Evolutionary conservation across 2,797 vertebrate genomes (phyloP).

Genomic region (Percopsis omiscomaycus): DNA sequence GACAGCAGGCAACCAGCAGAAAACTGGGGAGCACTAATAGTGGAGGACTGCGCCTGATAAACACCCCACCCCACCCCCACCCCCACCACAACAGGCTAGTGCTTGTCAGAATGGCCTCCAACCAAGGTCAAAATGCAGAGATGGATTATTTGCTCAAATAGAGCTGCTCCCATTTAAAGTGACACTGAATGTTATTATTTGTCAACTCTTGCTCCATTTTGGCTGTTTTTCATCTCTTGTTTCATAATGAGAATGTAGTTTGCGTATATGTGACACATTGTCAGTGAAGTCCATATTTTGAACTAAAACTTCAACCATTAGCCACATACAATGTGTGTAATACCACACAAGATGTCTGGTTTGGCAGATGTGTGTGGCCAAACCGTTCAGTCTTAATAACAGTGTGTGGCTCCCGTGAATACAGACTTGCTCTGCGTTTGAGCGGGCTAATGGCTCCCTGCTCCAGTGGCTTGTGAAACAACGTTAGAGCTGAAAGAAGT

Average conservation of each 20-base stretch:
- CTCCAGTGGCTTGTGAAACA: slow-evolving; percentile 74
- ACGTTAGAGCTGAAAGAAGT: slow-evolving; percentile 66
- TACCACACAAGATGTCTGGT: slow-evolving; percentile 30
- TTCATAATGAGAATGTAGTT: slow-evolving; percentile 1
- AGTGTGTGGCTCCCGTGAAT: slow-evolving; percentile 67
- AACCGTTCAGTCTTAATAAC: slow-evolving; percentile 62
- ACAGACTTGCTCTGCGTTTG: slow-evolving; percentile 66
- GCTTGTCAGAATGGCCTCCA: slow-evolving; percentile 49
- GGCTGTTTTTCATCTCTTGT: slow-evolving; percentile 47
- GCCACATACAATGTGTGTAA: slow-evolving; percentile 10
- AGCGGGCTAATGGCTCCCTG: slow-evolving; percentile 70
- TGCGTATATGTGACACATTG: neutral
- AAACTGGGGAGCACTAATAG: slow-evolving; percentile 55
- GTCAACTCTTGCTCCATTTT: slow-evolving; percentile 30
- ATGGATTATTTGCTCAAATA: slow-evolving; percentile 25
- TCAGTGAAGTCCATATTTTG: slow-evolving; percentile 3
- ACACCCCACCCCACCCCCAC: slow-evolving; percentile 36
- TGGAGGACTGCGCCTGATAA: slow-evolving; percentile 63
- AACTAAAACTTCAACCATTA: slow-evolving; percentile 3
- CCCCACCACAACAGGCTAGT: slow-evolving; percentile 38
- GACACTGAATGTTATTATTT: slow-evolving; percentile 33
- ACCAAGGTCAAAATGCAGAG: slow-evolving; percentile 60
- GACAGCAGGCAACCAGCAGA: slow-evolving; percentile 63
- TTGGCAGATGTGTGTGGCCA: slow-evolving; percentile 48
- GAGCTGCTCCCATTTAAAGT: slow-evolving; percentile 43